Percentiles rank a stretch among this genome's conserved stretches.
phyloP scores from a whole-genome alignment of 2,888 invertebrate genomes.

The Clanis bilineata region DNA sequence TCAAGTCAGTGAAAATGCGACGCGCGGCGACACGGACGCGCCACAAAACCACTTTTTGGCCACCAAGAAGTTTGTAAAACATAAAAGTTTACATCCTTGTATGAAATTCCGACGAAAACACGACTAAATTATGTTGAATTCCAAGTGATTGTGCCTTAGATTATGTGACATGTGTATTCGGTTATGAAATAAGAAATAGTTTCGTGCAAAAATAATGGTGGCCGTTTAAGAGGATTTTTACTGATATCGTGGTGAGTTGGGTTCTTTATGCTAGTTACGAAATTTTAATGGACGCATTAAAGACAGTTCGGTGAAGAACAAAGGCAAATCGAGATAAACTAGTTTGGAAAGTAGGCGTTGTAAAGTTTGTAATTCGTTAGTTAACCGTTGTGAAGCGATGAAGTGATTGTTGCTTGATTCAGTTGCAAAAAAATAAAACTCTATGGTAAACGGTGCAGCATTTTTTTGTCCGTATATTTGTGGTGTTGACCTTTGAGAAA shows the following conservation, averaged over 20 bases:
- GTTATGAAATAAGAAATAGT: conserved; percentile 42
- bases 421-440: background rate
- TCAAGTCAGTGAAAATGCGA: conserved; percentile 66
- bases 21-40: conserved; percentile 52
- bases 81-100: conserved; percentile 26
- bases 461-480: background rate
- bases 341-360: conserved; percentile 59
- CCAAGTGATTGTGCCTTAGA: conserved; percentile 38
- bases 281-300: conserved; percentile 21
- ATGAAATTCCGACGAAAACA: conserved; percentile 27
- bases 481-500: background rate
- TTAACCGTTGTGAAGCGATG: conserved; percentile 26
- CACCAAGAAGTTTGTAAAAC: conserved; percentile 28
- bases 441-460: background rate
- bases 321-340: conserved; percentile 55
- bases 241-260: conserved; percentile 58
- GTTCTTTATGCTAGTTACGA: conserved; percentile 16
- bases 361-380: conserved; percentile 44
- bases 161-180: conserved; percentile 38
- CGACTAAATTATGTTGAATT: conserved; percentile 23
- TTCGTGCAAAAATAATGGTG: conserved; percentile 54
- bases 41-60: conserved; percentile 27
- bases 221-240: conserved; percentile 53
- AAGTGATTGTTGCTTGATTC: background rate
- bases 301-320: conserved; percentile 49